Evolutionary conservation across 2,888 invertebrate genomes (phyloP), one percentile per base, ranked within the genome.

Genomic region (Mycalesis mineus): DNA sequence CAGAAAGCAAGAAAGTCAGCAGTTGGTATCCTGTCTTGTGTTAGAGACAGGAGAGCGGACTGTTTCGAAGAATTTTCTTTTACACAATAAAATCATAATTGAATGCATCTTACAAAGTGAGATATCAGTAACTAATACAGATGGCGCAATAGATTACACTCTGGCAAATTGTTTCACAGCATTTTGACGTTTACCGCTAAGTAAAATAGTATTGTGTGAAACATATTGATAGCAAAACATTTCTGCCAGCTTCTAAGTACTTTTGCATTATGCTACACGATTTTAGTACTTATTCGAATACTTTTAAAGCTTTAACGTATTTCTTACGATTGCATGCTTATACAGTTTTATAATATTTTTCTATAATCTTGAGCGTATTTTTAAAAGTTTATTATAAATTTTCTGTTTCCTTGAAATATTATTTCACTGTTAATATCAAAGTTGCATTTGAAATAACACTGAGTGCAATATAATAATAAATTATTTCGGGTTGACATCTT

Each of bases 101-200:
- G 22, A 22, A 22, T 5, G 5, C 2, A 5, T 5, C 3, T 22
- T 22, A 22, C 22, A 22, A 22, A 22, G 5, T 22, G 5, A 5
- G 22, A 22, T 22, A 42, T 22, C 48, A 31, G 7, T 52, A 29
- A 22, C n/a, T 11, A n/a, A 50, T 57, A 59, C 56, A 45, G 45
- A 51, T 44, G 42, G 50, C 54, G 45, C 37, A 17, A 54, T 54
- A 53, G 40, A 56, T 53, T 47, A 54, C 54, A 42, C 13, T 8
- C 17, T 17, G 45, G 50, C 53, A 54, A 56, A 60, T 60, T 53
- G 53, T 51, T 51, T 57, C 57, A 59, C 57, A 61, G 59, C 37
- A 64, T 59, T 61, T 22, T 64, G 57, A 58, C 61, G 53, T 59
- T 50, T 63, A 64, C 40, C 36, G 31, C 58, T 42, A 44, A 41